Conservation (phyloP, 2,888 invertebrate genomes). For the Malthinus flaveolus region DNA sequence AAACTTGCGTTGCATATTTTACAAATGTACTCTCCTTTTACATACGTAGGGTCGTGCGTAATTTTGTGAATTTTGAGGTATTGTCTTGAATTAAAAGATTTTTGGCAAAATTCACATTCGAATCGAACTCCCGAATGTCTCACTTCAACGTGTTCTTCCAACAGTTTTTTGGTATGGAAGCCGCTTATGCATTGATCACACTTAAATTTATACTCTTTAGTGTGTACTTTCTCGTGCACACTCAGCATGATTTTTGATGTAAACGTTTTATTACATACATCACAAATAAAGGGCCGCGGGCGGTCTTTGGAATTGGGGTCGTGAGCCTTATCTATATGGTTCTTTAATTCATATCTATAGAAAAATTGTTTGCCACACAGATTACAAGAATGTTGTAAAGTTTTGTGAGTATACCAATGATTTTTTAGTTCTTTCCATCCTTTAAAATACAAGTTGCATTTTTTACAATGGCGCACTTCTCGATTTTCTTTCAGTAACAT, state of each 20-base stretch:
- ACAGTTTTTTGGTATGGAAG: constrained; percentile 32
- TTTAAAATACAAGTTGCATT: too few relatives aligned
- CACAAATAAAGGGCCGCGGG: constrained; percentile 42
- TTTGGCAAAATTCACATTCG: constrained; percentile 50
- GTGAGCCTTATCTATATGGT: too few relatives aligned
- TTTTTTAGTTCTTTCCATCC: too few relatives aligned
- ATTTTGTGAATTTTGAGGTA: constrained; percentile 21
- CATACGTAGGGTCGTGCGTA: constrained; percentile 29
- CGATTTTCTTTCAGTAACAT: too few relatives aligned
- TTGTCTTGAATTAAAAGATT: constrained; percentile 52
- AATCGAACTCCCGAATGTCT: constrained; percentile 21
- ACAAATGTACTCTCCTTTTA: constrained; percentile 25
- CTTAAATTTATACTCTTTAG: constrained; percentile 44
- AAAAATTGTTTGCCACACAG: constrained; percentile 41
- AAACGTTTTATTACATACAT: constrained; percentile 44
- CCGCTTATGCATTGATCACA: constrained; percentile 47
- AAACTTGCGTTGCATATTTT: constrained; percentile 19
- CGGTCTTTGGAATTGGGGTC: too few relatives aligned
- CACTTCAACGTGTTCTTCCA: constrained; percentile 33
- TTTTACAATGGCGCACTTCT: too few relatives aligned
- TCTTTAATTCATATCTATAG: too few relatives aligned
- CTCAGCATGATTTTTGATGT: constrained; percentile 37
- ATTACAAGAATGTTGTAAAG: constrained; percentile 34
- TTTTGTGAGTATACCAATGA: too few relatives aligned
- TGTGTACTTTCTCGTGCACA: constrained; percentile 36